These are phyloP conservation scores for Balaeniceps rex DNA, from an alignment of 2,113 vertebrate genomes.

Conservation along the genomic window DNA sequence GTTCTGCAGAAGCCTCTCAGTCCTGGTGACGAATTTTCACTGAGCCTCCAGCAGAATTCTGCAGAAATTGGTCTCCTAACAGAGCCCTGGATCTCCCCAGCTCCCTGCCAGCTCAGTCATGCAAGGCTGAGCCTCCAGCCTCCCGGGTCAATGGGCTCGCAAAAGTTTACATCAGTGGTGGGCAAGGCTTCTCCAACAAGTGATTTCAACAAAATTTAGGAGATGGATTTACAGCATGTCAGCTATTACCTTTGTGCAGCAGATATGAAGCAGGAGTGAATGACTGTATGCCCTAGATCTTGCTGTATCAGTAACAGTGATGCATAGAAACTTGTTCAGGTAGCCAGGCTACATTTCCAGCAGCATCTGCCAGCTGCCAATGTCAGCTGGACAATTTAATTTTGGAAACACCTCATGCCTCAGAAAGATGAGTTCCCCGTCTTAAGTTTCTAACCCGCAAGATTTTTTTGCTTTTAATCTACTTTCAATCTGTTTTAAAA, in stretches of 20 bases:
- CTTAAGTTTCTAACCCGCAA: not conserved
- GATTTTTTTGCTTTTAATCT: not conserved
- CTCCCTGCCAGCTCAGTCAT: not conserved
- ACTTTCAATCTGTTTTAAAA: not conserved
- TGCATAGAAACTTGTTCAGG: not conserved
- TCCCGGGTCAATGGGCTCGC: fast-evolving
- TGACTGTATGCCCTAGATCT: too few species aligned
- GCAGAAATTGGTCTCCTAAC: not conserved
- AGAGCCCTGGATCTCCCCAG: not conserved
- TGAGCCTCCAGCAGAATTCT: not conserved
- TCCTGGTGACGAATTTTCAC: not conserved
- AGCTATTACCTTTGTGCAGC: not conserved
- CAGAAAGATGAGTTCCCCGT: not conserved
- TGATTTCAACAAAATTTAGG: not conserved
- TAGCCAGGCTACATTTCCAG: not conserved
- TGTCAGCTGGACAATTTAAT: not conserved
- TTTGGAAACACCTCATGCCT: not conserved
- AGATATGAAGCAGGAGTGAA: not conserved
- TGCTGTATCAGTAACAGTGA: not conserved
- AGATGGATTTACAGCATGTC: not conserved
- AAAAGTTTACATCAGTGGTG: not conserved
- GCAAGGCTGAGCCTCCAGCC: not conserved
- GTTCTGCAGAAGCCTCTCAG: not conserved
- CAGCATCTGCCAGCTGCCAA: not conserved
- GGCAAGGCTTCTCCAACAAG: not conserved